Evolutionary conservation across 2,888 invertebrate genomes (phyloP), one percentile per base, ranked within the genome.

Genomic region (Latheticus oryzae): DNA sequence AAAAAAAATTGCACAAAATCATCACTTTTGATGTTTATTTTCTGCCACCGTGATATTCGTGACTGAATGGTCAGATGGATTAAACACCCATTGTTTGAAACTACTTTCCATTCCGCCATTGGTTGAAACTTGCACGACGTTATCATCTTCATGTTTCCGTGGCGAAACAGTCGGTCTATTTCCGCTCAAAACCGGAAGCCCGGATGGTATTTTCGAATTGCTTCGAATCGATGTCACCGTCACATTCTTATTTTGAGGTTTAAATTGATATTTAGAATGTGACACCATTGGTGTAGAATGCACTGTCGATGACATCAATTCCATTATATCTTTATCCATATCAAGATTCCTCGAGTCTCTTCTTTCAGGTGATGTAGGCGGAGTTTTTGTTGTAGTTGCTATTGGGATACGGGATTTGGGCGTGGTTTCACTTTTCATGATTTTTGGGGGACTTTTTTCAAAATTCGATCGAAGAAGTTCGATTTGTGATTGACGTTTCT

Each of bases 211-310:
- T 61, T 78, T 81, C 7, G 86, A 86, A 67, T 83, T 85, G 66
- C 79, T 83, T 61, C 85, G 82, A 35, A 86, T 86, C 0, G 86
- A 85, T n/a, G 86, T 86, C 0, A 86, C 83, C 2, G 85, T 83
- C n/a, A 80, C 75, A 79, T 84, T 76, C 79, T 84, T 74, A 78
- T 55, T 69, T 13, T 74, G 67, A 16, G 72, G 65, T 63, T 83
- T 74, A 15, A 68, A 71, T 55, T 72, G 73, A 58, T 70, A 70
- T 55, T 74, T 74, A 2, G 68, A 65, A 12, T 58, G 64, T 5
- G 67, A 61, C 8, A 64, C 47, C 16, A 72, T 64, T 0, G 77
- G 76, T 2, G 77, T 76, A 2, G 78, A 76, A 42, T 74, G 75
- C 2, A 71, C 66, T 1, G 70, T 61, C 4, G 77, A 73, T n/a